Base-by-base conservation (phyloP, 2,797 vertebrate species). In the Remorina albescens region DNA sequence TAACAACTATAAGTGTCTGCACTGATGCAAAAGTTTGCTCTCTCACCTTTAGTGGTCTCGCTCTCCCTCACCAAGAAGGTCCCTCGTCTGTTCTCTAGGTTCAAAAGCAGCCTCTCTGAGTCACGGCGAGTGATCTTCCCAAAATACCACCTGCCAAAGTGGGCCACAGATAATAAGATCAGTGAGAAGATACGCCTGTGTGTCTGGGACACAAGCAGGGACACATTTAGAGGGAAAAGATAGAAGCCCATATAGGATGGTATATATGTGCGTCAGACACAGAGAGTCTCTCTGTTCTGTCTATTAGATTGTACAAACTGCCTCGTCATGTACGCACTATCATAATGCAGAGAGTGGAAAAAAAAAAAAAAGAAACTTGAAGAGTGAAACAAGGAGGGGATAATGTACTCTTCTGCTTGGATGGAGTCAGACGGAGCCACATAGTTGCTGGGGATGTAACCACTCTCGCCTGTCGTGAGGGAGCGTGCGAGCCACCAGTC, bases 401-500 rank as follows among this genome's bases (percentile, higher is more conserved):
- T 73, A 49, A 82, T 55, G 30, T 95, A 99, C 98, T 99, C 98
- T 96, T 99, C 98, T 60, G 98, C 98, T 91, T 99, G 97, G 94
- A 99, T 98, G 94, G 98, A 99, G 94, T 99, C 97, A 2, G 97
- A 97, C 68, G 98, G 98, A 15, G 98, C 97, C 83, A 99, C 97
- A 44, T 98, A 99, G 94, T 99, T 99, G 95, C 98, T 99, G 93
- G 98, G 98, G 93, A 99, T 98, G 85, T 99, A 98, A 78, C 98
- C 98, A 19, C 95, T 98, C 91, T 97, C 95, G 89, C 97, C 98
- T 0, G 96, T 97, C 90, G 95, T 96, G 83, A 99, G 95, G 51
- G 98, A 99, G 87, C 96, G 96, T 41, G 98, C 98, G 93, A 98
- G 94, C 98, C 98, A 99, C 98, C 98, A 99, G 91, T 99, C 98